Evolutionary conservation across 2,888 invertebrate genomes (phyloP).

Genomic region (Acanthococcus lagerstroemiae): DNA sequence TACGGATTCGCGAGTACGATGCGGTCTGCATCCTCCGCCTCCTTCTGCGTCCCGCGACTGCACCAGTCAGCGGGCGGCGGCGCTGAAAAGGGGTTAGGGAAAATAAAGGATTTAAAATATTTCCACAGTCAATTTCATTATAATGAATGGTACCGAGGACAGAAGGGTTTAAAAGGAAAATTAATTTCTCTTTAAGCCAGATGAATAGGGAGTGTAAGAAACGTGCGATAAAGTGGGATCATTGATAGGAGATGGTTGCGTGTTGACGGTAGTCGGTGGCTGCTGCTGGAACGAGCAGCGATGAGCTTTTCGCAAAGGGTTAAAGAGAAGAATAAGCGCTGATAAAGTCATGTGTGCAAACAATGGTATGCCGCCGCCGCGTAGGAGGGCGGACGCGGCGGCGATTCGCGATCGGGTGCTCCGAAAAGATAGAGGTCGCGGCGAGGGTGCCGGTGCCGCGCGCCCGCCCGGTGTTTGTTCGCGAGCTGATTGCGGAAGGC

Average conservation of each 20-base stretch:
- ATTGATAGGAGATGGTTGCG: slow-evolving; percentile 26
- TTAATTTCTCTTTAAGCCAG: slow-evolving; percentile 32
- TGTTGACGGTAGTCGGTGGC: slow-evolving; percentile 17
- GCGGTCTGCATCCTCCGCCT: no score
- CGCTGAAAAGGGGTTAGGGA: not conserved
- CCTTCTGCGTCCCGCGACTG: no score
- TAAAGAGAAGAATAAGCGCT: slow-evolving; percentile 25
- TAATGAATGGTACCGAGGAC: slow-evolving; percentile 30
- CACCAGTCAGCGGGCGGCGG: not conserved
- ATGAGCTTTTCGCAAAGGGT: slow-evolving; percentile 26
- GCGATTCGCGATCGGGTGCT: slow-evolving; percentile 19
- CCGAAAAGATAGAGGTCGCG: not conserved
- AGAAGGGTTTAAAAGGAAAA: slow-evolving; percentile 31
- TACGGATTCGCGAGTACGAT: not conserved
- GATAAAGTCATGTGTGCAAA: slow-evolving; percentile 32
- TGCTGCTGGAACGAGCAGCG: not conserved
- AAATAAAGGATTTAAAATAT: slow-evolving; percentile 31
- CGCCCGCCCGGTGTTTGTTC: not conserved
- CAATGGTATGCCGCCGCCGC: slow-evolving; percentile 18
- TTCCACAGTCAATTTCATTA: slow-evolving; percentile 32
- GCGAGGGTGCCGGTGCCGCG: not conserved
- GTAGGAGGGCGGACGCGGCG: slow-evolving; percentile 12
- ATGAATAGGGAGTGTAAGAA: slow-evolving; percentile 26
- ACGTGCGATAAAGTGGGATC: slow-evolving; percentile 31
- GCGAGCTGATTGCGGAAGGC: no score